Conservation (phyloP, 2,797 vertebrate genomes). For the Halcyon badia region DNA sequence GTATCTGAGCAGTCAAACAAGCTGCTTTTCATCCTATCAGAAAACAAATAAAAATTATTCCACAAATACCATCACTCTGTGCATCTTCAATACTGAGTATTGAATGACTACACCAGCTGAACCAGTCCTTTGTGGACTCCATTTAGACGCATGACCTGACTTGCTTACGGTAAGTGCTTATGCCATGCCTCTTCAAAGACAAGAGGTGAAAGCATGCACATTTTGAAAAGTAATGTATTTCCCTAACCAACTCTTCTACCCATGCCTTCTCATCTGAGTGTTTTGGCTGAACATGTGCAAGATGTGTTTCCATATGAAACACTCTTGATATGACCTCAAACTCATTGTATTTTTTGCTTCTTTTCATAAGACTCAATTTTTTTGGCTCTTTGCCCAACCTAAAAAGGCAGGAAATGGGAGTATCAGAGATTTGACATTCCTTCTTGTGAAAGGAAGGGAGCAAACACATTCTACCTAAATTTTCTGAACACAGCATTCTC, state of each 20-base stretch:
- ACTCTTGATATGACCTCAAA: not conserved
- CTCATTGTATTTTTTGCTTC: constrained; percentile 21
- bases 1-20: not conserved
- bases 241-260: not conserved
- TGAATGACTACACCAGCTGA: not conserved
- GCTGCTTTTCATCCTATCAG: not conserved
- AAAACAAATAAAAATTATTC: not conserved
- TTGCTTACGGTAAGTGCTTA: not conserved
- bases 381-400: constrained; percentile 7
- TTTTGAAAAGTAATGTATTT: not conserved
- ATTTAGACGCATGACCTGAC: not conserved
- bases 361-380: not conserved
- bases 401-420: constrained; percentile 49
- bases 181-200: not conserved
- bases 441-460: constrained; percentile 55
- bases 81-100: not conserved
- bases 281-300: not conserved
- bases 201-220: not conserved
- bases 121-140: not conserved
- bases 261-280: not conserved
- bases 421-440: constrained; percentile 53
- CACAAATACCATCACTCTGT: not conserved
- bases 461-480: not conserved
- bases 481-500: not conserved
- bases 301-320: not conserved